A percentile compares a stretch with the other conserved stretches of the same genome.
phyloP scores from a whole-genome alignment of 2,888 invertebrate species.

The Drosophila meridionalis region DNA sequence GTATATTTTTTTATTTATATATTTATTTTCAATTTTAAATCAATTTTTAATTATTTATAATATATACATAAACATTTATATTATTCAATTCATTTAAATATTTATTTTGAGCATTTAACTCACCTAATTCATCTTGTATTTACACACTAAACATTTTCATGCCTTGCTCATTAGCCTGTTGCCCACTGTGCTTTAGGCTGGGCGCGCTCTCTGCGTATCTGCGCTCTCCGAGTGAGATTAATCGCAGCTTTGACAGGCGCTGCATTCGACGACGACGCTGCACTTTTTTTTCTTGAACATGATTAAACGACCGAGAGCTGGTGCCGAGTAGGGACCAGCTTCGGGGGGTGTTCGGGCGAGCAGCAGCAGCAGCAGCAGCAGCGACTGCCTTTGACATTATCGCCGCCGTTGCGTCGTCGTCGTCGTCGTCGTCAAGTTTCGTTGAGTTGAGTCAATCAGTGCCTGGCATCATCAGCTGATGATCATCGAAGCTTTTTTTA shows the following conservation, averaged over 20 bases:
- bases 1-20: too few species aligned
- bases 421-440: slow-evolving; percentile 28
- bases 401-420: slow-evolving; percentile 37
- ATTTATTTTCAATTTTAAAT: too few species aligned
- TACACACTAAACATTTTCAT: slow-evolving; percentile 7
- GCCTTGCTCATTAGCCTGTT: neutral
- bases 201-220: slow-evolving; percentile 32
- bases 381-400: slow-evolving; percentile 72
- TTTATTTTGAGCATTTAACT: neutral
- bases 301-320: slow-evolving; percentile 59
- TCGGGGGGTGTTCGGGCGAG: slow-evolving; percentile 14
- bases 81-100: neutral
- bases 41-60: too few species aligned
- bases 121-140: neutral
- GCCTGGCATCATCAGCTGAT: slow-evolving; percentile 55
- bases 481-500: slow-evolving; percentile 34
- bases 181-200: slow-evolving; percentile 29
- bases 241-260: slow-evolving; percentile 81
- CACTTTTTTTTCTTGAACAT: slow-evolving; percentile 58
- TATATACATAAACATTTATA: neutral
- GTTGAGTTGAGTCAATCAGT: slow-evolving; percentile 65
- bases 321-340: slow-evolving; percentile 10
- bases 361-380: neutral
- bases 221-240: slow-evolving; percentile 82
- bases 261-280: slow-evolving; percentile 65